A percentile compares a stretch with the other conserved stretches of the same genome.
phyloP scores from a whole-genome alignment of 2,888 invertebrate species.

The Tuberolachnus salignus region DNA sequence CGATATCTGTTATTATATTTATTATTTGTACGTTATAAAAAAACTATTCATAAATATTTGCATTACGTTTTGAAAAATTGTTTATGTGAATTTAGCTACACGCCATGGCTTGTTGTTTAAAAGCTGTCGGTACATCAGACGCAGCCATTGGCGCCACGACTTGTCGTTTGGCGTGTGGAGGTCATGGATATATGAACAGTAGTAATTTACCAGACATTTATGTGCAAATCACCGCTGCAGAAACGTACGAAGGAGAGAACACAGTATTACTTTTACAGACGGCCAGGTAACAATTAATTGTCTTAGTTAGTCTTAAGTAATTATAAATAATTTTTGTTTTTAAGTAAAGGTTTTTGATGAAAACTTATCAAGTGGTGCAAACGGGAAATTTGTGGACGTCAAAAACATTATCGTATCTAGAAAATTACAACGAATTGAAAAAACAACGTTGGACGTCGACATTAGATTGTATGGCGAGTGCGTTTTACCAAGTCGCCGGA shows the following conservation, averaged over 20 bases:
- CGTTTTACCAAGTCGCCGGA: constrained; percentile 70
- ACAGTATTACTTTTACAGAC: constrained; percentile 91
- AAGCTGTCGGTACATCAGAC: constrained; percentile 82
- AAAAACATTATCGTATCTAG: constrained; percentile 76
- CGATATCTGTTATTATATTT: too few relatives aligned
- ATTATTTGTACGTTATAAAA: too few relatives aligned
- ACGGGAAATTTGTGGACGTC: constrained; percentile 68
- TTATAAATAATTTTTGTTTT: not conserved
- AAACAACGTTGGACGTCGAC: constrained; percentile 63
- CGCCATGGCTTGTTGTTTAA: constrained; percentile 88
- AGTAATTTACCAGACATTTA: constrained; percentile 87
- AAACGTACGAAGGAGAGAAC: constrained; percentile 97
- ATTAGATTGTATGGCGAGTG: constrained; percentile 66
- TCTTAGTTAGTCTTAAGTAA: too few relatives aligned
- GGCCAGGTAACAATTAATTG: constrained; percentile 67
- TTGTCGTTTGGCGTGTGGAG: constrained; percentile 89
- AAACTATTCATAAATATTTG: too few relatives aligned
- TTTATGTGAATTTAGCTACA: constrained; percentile 86
- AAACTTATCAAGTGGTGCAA: constrained; percentile 75
- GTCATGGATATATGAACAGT: constrained; percentile 90
- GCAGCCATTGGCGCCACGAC: constrained; percentile 79
- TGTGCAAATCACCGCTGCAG: constrained; percentile 82
- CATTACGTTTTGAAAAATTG: too few relatives aligned
- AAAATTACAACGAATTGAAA: constrained; percentile 60
- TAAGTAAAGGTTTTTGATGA: constrained; percentile 72